These are phyloP conservation scores for Chrysomallon squamiferum DNA, from an alignment of 1,140 invertebrate species.

Conservation along the genomic window DNA sequence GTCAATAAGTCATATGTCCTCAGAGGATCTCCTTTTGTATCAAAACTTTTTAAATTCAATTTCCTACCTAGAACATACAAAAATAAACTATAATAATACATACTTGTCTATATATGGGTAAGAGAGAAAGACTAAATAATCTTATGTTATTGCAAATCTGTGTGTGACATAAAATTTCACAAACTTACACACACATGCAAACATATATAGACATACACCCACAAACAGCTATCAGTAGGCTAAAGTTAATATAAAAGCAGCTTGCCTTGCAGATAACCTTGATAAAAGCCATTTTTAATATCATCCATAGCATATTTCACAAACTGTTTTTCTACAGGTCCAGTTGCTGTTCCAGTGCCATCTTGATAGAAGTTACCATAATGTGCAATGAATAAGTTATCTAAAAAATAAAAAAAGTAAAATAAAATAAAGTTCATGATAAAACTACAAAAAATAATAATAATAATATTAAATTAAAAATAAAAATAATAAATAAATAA, in stretches of 20 bases:
- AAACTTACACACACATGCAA: too few relatives aligned
- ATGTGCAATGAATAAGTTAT: conserved; percentile 17
- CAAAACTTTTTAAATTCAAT: not conserved
- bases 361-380: conserved; percentile 15
- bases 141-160: too few relatives aligned
- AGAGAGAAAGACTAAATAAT: too few relatives aligned
- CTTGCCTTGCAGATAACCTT: conserved; percentile 15
- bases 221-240: not conserved
- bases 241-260: too few relatives aligned
- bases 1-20: too few relatives aligned
- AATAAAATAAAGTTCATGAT: not conserved
- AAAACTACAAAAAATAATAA: not conserved
- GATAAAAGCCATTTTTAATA: conserved; percentile 18
- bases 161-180: too few relatives aligned
- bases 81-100: too few relatives aligned
- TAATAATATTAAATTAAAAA: not conserved
- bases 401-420: conserved; percentile 10
- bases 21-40: not conserved
- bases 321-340: conserved; percentile 18
- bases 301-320: conserved; percentile 21
- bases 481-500: not conserved
- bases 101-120: too few relatives aligned
- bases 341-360: conserved; percentile 16
- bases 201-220: not conserved
- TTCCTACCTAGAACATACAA: not conserved